Conservation (phyloP, 2,113 vertebrate species). For the Caranx ignobilis region DNA sequence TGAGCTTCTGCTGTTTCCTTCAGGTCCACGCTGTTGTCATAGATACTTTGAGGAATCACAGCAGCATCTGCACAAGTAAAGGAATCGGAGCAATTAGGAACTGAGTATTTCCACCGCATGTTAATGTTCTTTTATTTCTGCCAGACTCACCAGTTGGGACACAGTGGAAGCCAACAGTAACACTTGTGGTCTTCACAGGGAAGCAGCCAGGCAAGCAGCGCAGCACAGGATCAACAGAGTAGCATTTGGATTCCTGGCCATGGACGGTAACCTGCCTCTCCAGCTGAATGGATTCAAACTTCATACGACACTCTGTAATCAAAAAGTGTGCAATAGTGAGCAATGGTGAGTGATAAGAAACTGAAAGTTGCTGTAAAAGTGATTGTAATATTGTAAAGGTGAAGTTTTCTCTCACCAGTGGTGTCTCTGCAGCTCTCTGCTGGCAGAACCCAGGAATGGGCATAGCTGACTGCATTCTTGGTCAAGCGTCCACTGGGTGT, state of each 20-base stretch:
- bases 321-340: background rate
- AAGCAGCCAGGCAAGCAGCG: conserved; percentile 80
- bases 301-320: conserved; percentile 82
- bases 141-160: conserved; percentile 75
- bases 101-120: accelerated
- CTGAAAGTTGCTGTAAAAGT: background rate
- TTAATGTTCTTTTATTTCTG: background rate
- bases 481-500: conserved; percentile 79
- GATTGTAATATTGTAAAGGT: background rate
- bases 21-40: conserved; percentile 73
- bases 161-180: conserved; percentile 84
- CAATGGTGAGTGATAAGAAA: background rate
- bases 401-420: conserved; percentile 51
- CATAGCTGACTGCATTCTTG: conserved; percentile 81
- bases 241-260: conserved; percentile 79
- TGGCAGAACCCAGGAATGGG: conserved; percentile 86
- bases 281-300: conserved; percentile 75
- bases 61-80: conserved; percentile 59
- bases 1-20: conserved; percentile 73
- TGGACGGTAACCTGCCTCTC: conserved; percentile 72
- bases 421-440: conserved; percentile 78
- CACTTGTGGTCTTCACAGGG: conserved; percentile 56
- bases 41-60: conserved; percentile 35
- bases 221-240: conserved; percentile 83
- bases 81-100: conserved; percentile 17